phyloP scores from a whole-genome alignment of 2,888 invertebrate species.

The Hyposoter didymator region DNA sequence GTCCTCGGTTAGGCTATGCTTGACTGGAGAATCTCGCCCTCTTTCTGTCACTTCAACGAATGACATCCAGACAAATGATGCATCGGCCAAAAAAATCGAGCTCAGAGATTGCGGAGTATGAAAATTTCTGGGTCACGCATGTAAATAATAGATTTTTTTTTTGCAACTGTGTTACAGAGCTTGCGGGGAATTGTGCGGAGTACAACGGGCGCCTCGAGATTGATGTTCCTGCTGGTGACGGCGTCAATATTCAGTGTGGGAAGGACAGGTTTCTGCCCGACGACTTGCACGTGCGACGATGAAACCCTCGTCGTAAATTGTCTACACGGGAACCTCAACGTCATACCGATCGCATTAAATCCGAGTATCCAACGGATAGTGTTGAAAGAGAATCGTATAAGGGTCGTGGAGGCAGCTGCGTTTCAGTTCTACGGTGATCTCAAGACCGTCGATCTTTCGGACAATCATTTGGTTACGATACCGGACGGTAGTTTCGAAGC shows the following conservation, averaged over 20 bases:
- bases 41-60: not conserved
- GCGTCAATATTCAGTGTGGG: constrained; percentile 70
- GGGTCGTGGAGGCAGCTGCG: constrained; percentile 93
- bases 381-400: constrained; percentile 93
- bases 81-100: not conserved
- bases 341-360: constrained; percentile 95
- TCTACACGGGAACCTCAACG: constrained; percentile 93
- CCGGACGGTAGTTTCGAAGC: constrained; percentile 92
- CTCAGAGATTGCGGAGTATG: not conserved
- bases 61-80: not conserved
- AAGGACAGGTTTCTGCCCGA: constrained; percentile 91
- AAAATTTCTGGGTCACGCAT: constrained; percentile 3
- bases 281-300: constrained; percentile 95
- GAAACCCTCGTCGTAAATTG: constrained; percentile 94
- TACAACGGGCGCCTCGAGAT: constrained; percentile 45
- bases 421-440: constrained; percentile 95
- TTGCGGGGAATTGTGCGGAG: constrained; percentile 39
- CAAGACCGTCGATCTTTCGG: constrained; percentile 93
- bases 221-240: constrained; percentile 70
- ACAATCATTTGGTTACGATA: constrained; percentile 93
- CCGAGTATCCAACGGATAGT: constrained; percentile 95
- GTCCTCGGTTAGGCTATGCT: not conserved
- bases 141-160: constrained; percentile 15
- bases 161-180: constrained; percentile 62
- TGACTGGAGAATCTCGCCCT: not conserved